Conservation (phyloP, 1,140 invertebrate genomes). For the Holotrichia oblita region DNA sequence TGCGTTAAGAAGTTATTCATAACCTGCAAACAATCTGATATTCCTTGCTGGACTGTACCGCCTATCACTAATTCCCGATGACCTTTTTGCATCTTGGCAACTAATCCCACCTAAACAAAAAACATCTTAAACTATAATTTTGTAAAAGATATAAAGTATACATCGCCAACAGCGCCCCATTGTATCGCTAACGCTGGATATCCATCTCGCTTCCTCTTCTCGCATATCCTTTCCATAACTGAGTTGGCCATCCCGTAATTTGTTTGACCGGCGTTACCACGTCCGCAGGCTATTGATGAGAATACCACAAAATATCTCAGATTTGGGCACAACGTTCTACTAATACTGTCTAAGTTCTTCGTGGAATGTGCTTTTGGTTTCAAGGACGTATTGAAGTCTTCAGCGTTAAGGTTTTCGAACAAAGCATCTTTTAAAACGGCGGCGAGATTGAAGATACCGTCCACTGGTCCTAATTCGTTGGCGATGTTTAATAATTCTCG, state of each 20-base stretch:
- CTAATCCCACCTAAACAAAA: slow-evolving; percentile 66
- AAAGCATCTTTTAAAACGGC: slow-evolving; percentile 68
- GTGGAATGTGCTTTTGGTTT: slow-evolving; percentile 64
- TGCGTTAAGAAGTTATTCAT: slow-evolving; percentile 75
- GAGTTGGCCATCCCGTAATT: slow-evolving; percentile 87
- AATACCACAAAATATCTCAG: slow-evolving; percentile 76
- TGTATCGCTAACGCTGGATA: slow-evolving; percentile 74
- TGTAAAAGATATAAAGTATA: slow-evolving; percentile 51
- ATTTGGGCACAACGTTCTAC: slow-evolving; percentile 66
- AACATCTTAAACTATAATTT: not conserved
- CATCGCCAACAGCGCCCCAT: slow-evolving; percentile 78
- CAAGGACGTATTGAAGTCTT: slow-evolving; percentile 63
- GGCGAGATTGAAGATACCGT: slow-evolving; percentile 83
- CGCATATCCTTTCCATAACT: slow-evolving; percentile 78
- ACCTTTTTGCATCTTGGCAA: slow-evolving; percentile 84
- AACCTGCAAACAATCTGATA: slow-evolving; percentile 76
- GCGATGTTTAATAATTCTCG: slow-evolving; percentile 69
- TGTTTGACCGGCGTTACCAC: slow-evolving; percentile 88
- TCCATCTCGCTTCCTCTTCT: slow-evolving; percentile 66
- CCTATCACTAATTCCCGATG: slow-evolving; percentile 77
- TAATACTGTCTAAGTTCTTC: slow-evolving; percentile 68
- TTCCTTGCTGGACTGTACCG: slow-evolving; percentile 84
- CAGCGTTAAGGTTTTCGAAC: slow-evolving; percentile 65
- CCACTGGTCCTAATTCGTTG: slow-evolving; percentile 69
- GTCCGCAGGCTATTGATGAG: slow-evolving; percentile 87